A percentile compares a stretch with the other conserved stretches of the same genome.
Evolutionary conservation across 2,888 invertebrate genomes (phyloP).

Genomic region (Idaea biselata): DNA sequence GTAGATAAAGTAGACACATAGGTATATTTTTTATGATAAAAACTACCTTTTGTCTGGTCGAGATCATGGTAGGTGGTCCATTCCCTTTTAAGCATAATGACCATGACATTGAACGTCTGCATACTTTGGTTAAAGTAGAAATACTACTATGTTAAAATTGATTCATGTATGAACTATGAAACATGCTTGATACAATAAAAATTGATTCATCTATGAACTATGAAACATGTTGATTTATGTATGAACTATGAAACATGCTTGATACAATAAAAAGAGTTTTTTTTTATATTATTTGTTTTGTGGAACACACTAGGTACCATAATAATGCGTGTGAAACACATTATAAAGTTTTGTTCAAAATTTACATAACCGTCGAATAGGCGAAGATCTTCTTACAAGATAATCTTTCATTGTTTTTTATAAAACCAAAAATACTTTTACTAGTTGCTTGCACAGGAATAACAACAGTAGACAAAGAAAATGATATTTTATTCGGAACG

Average conservation of each 20-base stretch:
- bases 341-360: slow-evolving; percentile 20
- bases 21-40: neutral
- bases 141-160: neutral
- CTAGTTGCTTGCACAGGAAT: slow-evolving; percentile 63
- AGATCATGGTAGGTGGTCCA: neutral
- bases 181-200: neutral
- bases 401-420: slow-evolving; percentile 55
- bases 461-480: slow-evolving; percentile 65
- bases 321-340: slow-evolving; percentile 22
- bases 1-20: neutral
- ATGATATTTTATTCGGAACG: slow-evolving; percentile 71
- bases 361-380: slow-evolving; percentile 41
- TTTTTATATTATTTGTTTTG: neutral
- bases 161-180: neutral
- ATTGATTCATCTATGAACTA: too few relatives aligned
- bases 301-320: slow-evolving; percentile 2
- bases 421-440: slow-evolving; percentile 58
- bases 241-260: neutral
- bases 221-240: too few relatives aligned
- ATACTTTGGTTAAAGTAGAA: neutral
- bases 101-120: neutral
- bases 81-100: neutral
- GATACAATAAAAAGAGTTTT: neutral
- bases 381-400: slow-evolving; percentile 38
- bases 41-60: neutral